Percentiles rank a stretch among this genome's conserved stretches.
These are phyloP conservation scores for Rhyacichthys aspro DNA, from an alignment of 2,797 vertebrate species.

Conservation along the genomic window DNA sequence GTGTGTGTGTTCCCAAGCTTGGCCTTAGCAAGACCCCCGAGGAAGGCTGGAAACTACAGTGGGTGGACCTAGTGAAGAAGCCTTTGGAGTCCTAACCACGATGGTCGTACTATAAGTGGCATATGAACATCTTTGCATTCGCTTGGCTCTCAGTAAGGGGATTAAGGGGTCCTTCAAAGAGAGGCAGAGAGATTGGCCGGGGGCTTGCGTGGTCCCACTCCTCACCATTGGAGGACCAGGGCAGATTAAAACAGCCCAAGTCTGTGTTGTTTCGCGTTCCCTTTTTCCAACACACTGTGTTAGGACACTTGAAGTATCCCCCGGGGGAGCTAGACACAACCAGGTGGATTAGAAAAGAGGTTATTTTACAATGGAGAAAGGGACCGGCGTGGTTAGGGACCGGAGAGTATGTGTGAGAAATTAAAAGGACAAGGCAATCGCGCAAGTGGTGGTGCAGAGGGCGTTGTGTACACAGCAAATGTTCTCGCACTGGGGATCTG, in stretches of 20 bases:
- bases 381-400: constrained; percentile 48
- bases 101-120: constrained; percentile 22
- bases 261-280: constrained; percentile 48
- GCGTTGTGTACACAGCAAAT: constrained; percentile 51
- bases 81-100: constrained; percentile 33
- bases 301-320: constrained; percentile 41
- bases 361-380: constrained; percentile 62
- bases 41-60: constrained; percentile 48
- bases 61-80: constrained; percentile 54
- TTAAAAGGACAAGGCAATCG: constrained; percentile 62
- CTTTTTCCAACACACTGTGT: constrained; percentile 45
- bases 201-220: constrained; percentile 67
- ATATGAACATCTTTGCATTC: constrained; percentile 58
- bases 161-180: constrained; percentile 82
- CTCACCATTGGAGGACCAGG: constrained; percentile 64
- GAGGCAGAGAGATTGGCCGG: constrained; percentile 68
- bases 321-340: constrained; percentile 42
- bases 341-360: constrained; percentile 73
- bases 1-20: constrained; percentile 35
- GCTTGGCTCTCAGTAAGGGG: constrained; percentile 68
- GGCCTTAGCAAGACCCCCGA: constrained; percentile 47
- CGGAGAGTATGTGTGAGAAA: constrained; percentile 43
- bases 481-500: constrained; percentile 49
- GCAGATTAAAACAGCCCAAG: constrained; percentile 77
- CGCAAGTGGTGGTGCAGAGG: constrained; percentile 47